Evolutionary conservation across 92 coral and sea anemone species (phyloP).

Genomic region (Pocillopora grandis): DNA sequence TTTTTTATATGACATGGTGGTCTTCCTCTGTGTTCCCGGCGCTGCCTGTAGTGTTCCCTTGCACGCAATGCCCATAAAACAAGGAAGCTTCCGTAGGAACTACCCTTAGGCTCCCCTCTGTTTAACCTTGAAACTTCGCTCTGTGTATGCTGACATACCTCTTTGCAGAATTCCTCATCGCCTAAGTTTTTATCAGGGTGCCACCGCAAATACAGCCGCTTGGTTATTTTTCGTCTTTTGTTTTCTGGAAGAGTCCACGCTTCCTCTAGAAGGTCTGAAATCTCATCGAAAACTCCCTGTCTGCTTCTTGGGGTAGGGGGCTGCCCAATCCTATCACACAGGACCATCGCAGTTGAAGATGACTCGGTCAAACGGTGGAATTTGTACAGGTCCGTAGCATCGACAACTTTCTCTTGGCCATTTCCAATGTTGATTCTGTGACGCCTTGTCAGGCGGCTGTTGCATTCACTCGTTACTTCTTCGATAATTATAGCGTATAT

Average conservation of each 20-base stretch:
- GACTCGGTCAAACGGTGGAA: slow-evolving; percentile 46
- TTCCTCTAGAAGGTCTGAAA: slow-evolving; percentile 47
- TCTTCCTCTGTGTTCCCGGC: slow-evolving; percentile 15
- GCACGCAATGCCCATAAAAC: slow-evolving; percentile 29
- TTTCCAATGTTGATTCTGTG: slow-evolving; percentile 61
- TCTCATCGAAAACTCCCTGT: slow-evolving; percentile 48
- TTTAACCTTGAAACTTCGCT: slow-evolving; percentile 43
- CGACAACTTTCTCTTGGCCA: slow-evolving; percentile 39
- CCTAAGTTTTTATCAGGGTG: slow-evolving; percentile 69
- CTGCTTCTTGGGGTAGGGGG: neutral
- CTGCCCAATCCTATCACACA: neutral
- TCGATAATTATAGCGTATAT: slow-evolving; percentile 71
- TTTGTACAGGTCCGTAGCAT: slow-evolving; percentile 67
- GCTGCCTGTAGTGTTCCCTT: slow-evolving; percentile 9
- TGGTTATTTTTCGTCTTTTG: slow-evolving; percentile 47
- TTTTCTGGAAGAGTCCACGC: slow-evolving; percentile 62
- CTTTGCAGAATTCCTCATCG: slow-evolving; percentile 58
- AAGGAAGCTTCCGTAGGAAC: slow-evolving; percentile 8
- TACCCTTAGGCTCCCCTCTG: slow-evolving; percentile 10
- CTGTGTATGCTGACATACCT: slow-evolving; percentile 52
- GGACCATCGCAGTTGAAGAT: neutral
- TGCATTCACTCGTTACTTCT: slow-evolving; percentile 21
- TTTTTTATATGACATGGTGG: slow-evolving; percentile 1
- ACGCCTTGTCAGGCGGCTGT: slow-evolving; percentile 19
- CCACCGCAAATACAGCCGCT: slow-evolving; percentile 61